Percentiles rank a stretch among this genome's conserved stretches.
These are phyloP conservation scores for Pachyramphus minor DNA, from an alignment of 2,113 vertebrate genomes.

Conservation along the genomic window DNA sequence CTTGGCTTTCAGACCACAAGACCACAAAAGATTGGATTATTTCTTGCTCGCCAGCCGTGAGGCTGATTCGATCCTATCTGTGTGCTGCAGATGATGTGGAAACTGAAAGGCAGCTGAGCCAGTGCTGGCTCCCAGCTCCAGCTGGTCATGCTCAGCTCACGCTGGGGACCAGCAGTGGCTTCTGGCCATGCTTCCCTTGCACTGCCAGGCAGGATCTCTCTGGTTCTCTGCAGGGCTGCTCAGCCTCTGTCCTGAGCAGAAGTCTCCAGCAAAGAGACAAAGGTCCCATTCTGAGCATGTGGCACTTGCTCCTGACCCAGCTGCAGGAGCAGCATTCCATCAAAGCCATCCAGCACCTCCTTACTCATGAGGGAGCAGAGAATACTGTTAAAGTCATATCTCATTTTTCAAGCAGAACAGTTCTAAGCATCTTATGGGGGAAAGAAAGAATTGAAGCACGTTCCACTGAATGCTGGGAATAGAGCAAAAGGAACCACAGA, in stretches of 20 bases:
- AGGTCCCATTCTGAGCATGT: not conserved
- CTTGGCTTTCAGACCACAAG: not conserved
- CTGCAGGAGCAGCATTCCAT: not conserved
- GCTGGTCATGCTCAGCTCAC: not conserved
- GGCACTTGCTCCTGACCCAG: not conserved
- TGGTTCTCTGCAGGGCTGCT: not conserved
- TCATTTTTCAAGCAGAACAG: not conserved
- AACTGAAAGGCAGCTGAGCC: not conserved
- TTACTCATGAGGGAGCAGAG: not conserved
- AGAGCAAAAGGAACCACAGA: not conserved
- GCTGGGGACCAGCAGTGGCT: not conserved
- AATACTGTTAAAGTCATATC: not conserved
- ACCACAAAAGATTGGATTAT: not conserved
- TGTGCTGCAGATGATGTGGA: not conserved
- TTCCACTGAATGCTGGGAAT: not conserved
- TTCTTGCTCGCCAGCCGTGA: not conserved
- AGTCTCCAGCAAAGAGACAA: not conserved
- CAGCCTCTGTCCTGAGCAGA: not conserved
- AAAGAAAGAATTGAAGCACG: not conserved
- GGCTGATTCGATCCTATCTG: not conserved
- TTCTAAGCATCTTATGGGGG: not conserved
- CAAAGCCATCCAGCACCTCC: not conserved
- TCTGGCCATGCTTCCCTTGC: not conserved
- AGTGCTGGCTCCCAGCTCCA: not conserved
- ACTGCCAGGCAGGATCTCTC: not conserved